A percentile compares a stretch with the other conserved stretches of the same genome.
phyloP scores from a whole-genome alignment of 2,797 vertebrate genomes.

The Decapterus maruadsi region DNA sequence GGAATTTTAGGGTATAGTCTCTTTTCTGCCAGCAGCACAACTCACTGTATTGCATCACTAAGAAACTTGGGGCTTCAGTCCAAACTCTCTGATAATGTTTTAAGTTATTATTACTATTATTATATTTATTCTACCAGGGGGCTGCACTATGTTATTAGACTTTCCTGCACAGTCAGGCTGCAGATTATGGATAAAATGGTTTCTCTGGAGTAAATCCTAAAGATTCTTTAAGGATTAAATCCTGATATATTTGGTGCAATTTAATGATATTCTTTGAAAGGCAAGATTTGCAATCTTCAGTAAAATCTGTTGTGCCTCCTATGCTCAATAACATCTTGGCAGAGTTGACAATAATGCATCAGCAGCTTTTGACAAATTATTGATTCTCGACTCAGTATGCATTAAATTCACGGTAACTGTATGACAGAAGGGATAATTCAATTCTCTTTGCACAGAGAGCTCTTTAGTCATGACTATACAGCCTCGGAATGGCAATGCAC shows the following conservation, averaged over 20 bases:
- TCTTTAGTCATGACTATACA: conserved; percentile 65
- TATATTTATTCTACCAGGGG: neutral
- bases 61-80: neutral
- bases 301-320: conserved; percentile 28
- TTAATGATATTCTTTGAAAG: conserved; percentile 53
- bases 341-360: conserved; percentile 66
- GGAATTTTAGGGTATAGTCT: neutral
- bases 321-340: conserved; percentile 52
- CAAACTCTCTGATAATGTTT: neutral
- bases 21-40: conserved; percentile 6
- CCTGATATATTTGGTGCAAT: conserved; percentile 45
- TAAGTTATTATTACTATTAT: neutral
- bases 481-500: conserved; percentile 62
- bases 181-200: conserved; percentile 28
- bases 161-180: conserved; percentile 3
- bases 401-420: conserved; percentile 70
- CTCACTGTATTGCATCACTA: neutral
- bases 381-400: conserved; percentile 65
- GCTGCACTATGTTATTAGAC: conserved; percentile 5
- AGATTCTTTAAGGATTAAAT: conserved; percentile 49
- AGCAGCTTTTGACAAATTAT: conserved; percentile 74
- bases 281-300: conserved; percentile 40
- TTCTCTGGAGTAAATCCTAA: conserved; percentile 29
- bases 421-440: conserved; percentile 74
- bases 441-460: conserved; percentile 55